phyloP scores from a whole-genome alignment of 2,113 vertebrate species.

The Perca flavescens region DNA sequence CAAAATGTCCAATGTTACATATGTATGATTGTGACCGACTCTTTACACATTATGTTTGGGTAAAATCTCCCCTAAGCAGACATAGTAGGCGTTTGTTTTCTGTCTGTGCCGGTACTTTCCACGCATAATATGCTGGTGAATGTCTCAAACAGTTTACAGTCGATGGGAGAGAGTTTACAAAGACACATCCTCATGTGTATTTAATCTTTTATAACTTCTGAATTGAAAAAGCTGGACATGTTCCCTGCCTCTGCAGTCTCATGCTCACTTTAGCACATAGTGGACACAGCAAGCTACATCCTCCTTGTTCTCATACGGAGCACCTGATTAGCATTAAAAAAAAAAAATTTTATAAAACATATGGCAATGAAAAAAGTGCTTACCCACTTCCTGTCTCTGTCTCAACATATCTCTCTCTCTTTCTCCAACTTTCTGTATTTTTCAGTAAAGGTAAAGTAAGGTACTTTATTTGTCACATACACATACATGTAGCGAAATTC shows the following conservation, averaged over 20 bases:
- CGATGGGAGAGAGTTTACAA: neutral
- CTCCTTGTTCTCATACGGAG: neutral
- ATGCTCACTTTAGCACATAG: neutral
- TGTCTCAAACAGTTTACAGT: neutral
- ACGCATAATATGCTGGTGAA: neutral
- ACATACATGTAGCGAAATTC: too few relatives aligned
- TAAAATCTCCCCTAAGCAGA: neutral
- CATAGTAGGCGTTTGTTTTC: neutral
- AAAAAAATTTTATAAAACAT: constrained; percentile 12
- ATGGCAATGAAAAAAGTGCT: constrained; percentile 49
- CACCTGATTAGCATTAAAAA: constrained; percentile 48
- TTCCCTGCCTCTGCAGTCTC: neutral
- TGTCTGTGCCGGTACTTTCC: neutral
- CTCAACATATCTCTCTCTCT: constrained; percentile 1
- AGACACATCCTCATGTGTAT: neutral
- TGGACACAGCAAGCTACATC: neutral
- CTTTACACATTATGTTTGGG: neutral
- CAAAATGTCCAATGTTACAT: neutral
- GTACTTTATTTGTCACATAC: too few relatives aligned
- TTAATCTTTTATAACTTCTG: neutral
- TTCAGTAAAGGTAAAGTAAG: too few relatives aligned
- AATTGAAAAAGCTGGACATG: neutral
- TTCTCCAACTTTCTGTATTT: neutral
- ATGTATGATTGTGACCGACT: neutral
- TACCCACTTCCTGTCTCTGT: constrained; percentile 29